phyloP scores from a whole-genome alignment of 2,113 vertebrate species.

The Menidia beryllina region DNA sequence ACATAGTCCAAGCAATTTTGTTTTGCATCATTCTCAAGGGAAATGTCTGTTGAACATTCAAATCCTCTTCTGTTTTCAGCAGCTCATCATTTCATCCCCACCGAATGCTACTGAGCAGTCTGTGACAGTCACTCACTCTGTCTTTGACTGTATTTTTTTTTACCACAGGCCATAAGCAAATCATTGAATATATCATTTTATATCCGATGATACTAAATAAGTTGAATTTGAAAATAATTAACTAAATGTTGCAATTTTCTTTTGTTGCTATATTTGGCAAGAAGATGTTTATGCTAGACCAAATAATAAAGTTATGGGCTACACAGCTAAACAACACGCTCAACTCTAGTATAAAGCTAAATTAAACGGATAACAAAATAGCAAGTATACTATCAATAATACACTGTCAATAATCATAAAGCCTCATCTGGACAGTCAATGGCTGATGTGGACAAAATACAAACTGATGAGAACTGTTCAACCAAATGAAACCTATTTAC shows the following conservation, averaged over 20 bases:
- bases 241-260: too few species aligned
- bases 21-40: neutral
- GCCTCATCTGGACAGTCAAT: too few species aligned
- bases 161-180: neutral
- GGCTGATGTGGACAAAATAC: neutral
- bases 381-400: neutral
- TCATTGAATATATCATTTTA: neutral
- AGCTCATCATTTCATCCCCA: neutral
- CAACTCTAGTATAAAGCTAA: neutral
- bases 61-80: neutral
- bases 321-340: neutral
- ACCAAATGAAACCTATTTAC: slow-evolving; percentile 58
- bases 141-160: neutral
- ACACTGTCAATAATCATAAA: too few species aligned
- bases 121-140: neutral
- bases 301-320: neutral
- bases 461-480: neutral
- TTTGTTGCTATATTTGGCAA: neutral
- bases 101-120: too few species aligned
- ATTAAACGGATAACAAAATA: neutral
- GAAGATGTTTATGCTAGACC: neutral
- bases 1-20: slow-evolving; percentile 1
- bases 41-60: neutral
- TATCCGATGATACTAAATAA: too few species aligned
- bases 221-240: too few species aligned